Evolutionary conservation across 2,797 vertebrate genomes (phyloP).

Genomic region (Ptychadena robeensis): DNA sequence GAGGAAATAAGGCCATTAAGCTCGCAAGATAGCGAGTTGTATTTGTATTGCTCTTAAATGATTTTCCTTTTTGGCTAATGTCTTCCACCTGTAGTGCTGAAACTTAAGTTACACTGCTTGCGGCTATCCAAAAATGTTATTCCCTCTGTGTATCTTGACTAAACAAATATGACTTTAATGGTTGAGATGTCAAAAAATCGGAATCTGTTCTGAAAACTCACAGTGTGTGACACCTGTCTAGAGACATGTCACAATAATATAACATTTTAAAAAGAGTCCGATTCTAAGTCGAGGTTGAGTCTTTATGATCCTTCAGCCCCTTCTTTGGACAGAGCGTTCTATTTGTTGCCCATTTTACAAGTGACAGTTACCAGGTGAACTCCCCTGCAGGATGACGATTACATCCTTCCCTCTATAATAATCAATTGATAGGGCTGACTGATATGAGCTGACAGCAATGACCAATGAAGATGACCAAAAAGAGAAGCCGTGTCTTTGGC

Average conservation of each 20-base stretch:
- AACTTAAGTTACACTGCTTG: slow-evolving; percentile 52
- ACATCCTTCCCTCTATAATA: no score
- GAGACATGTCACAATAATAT: slow-evolving; percentile 19
- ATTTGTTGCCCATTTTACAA: no score
- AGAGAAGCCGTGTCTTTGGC: no score
- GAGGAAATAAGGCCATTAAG: slow-evolving; percentile 69
- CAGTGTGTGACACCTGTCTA: slow-evolving; percentile 43
- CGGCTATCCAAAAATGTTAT: slow-evolving; percentile 56
- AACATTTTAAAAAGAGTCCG: not conserved
- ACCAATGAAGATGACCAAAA: no score
- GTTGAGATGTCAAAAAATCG: slow-evolving; percentile 25
- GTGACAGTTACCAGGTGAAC: no score
- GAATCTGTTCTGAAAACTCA: slow-evolving; percentile 23
- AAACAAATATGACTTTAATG: slow-evolving; percentile 60
- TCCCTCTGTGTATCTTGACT: slow-evolving; percentile 52
- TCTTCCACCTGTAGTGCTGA: slow-evolving; percentile 63
- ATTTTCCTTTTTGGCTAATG: slow-evolving; percentile 74
- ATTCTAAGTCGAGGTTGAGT: no score
- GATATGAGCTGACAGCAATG: no score
- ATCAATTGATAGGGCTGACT: no score
- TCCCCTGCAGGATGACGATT: no score
- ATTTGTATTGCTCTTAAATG: slow-evolving; percentile 70
- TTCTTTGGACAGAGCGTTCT: no score
- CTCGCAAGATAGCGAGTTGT: slow-evolving; percentile 70
- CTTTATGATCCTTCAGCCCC: no score